Percentiles rank a stretch among this genome's conserved stretches.
Conservation (phyloP, 2,888 invertebrate species). For the Heliconius sara region DNA sequence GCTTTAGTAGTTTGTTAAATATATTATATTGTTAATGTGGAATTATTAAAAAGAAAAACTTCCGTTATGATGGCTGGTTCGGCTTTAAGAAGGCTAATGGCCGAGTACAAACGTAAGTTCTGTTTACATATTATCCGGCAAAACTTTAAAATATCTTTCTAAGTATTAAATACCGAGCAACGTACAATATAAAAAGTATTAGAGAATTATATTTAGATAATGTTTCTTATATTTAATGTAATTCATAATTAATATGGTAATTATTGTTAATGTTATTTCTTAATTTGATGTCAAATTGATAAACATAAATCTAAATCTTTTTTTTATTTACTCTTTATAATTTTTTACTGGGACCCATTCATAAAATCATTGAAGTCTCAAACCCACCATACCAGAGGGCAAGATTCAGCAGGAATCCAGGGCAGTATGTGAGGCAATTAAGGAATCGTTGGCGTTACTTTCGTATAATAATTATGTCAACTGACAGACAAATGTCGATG, state of each 20-base stretch:
- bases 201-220: not conserved
- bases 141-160: not conserved
- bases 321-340: not conserved
- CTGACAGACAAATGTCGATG: too few relatives aligned
- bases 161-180: not conserved
- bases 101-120: conserved; percentile 91
- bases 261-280: not conserved
- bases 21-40: not conserved
- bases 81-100: conserved; percentile 92
- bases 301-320: not conserved
- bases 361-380: too few relatives aligned
- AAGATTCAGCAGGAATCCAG: too few relatives aligned
- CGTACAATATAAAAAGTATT: not conserved
- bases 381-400: too few relatives aligned
- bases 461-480: too few relatives aligned
- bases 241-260: not conserved
- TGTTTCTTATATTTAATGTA: not conserved
- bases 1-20: not conserved
- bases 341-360: too few relatives aligned
- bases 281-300: not conserved
- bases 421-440: too few relatives aligned
- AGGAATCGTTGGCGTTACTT: too few relatives aligned
- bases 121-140: conserved; percentile 1
- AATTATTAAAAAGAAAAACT: conserved; percentile 2
- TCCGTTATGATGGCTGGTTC: conserved; percentile 89